Percentiles rank a stretch among this genome's conserved stretches.
Evolutionary conservation across 2,888 invertebrate genomes (phyloP).

Genomic region (Maniola hyperantus): DNA sequence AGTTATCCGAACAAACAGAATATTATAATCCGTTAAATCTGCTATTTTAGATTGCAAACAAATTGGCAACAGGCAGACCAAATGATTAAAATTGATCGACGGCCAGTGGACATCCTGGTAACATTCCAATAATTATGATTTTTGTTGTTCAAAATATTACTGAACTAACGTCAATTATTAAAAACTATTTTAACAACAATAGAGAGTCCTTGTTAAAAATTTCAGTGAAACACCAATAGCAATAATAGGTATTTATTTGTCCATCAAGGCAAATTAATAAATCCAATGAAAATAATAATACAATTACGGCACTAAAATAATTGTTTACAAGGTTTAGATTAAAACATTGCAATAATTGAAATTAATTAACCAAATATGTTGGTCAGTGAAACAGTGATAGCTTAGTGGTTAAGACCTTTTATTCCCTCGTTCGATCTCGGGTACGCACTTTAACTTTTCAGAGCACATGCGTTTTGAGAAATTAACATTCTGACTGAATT

Average conservation of each 20-base stretch:
- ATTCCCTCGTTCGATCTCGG: too few relatives aligned
- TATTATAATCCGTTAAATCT: too few relatives aligned
- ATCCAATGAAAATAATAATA: neutral
- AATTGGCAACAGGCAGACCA: conserved; percentile 39
- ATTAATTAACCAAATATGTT: too few relatives aligned
- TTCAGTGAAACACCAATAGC: neutral
- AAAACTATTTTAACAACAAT: conserved; percentile 10
- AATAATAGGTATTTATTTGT: too few relatives aligned
- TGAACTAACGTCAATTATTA: conserved; percentile 15
- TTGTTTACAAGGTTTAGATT: too few relatives aligned
- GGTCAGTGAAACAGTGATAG: too few relatives aligned
- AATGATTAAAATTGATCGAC: conserved; percentile 36
- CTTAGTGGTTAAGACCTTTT: too few relatives aligned
- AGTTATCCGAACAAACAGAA: too few relatives aligned
- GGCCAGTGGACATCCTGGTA: conserved; percentile 2
- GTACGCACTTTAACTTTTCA: too few relatives aligned
- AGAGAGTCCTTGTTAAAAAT: conserved; percentile 9
- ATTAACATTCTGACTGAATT: too few relatives aligned
- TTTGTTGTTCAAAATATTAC: conserved; percentile 26
- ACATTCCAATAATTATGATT: conserved; percentile 23
- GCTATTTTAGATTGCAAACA: conserved; percentile 30
- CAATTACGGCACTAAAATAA: neutral
- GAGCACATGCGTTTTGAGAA: too few relatives aligned
- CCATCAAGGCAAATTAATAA: neutral
- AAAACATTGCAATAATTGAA: too few relatives aligned